These are phyloP conservation scores for Griposia aprilina DNA, from an alignment of 2,888 invertebrate species.

Conservation along the genomic window DNA sequence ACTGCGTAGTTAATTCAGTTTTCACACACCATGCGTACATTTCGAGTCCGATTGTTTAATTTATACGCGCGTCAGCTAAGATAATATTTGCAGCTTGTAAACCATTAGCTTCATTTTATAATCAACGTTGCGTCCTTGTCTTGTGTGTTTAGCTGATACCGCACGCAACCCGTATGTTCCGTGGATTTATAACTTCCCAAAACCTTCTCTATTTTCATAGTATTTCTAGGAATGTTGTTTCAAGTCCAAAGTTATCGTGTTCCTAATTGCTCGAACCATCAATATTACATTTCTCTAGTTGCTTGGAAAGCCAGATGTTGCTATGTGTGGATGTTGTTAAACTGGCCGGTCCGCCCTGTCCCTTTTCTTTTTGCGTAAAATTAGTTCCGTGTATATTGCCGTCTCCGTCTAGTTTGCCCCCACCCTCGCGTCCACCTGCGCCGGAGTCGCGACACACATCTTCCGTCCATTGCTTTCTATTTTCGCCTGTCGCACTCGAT, in stretches of 20 bases:
- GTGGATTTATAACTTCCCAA: conserved; percentile 36
- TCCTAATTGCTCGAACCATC: conserved; percentile 79
- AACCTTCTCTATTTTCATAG: conserved; percentile 32
- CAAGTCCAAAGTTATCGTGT: conserved; percentile 74
- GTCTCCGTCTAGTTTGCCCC: conserved; percentile 79
- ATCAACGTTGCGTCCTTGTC: conserved; percentile 71
- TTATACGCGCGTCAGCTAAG: conserved; percentile 74
- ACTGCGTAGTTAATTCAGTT: conserved; percentile 61
- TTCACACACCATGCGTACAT: conserved; percentile 56
- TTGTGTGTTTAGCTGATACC: conserved; percentile 67
- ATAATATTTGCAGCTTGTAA: conserved; percentile 75
- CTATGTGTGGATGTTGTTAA: conserved; percentile 81
- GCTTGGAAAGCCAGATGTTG: conserved; percentile 84
- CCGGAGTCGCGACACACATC: conserved; percentile 87
- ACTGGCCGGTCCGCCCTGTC: conserved; percentile 79
- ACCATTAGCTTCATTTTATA: conserved; percentile 75
- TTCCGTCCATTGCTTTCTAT: conserved; percentile 89
- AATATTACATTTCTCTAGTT: conserved; percentile 82
- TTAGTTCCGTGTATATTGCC: conserved; percentile 76
- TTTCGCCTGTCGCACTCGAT: conserved; percentile 85
- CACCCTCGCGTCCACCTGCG: conserved; percentile 84
- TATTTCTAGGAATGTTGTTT: conserved; percentile 48
- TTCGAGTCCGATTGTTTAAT: conserved; percentile 65
- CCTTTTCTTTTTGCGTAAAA: conserved; percentile 82
- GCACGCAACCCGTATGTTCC: conserved; percentile 47